Evolutionary conservation across 2,888 invertebrate genomes (phyloP).

Genomic region (Chorisops tibialis): DNA sequence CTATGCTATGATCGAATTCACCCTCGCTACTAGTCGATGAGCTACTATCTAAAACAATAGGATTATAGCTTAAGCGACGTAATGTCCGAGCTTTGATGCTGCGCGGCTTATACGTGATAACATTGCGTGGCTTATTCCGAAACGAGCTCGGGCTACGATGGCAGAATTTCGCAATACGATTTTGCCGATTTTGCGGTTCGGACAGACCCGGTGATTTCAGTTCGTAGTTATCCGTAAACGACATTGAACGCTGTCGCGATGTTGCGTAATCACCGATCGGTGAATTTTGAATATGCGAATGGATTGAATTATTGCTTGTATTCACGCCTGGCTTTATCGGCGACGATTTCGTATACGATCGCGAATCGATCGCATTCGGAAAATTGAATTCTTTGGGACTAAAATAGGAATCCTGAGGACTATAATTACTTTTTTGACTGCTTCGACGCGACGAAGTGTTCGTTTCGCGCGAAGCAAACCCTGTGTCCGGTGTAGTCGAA

Average conservation of each 20-base stretch:
- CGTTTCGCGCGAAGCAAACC: slow-evolving; percentile 51
- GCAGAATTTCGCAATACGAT: slow-evolving; percentile 28
- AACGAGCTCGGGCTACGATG: slow-evolving; percentile 36
- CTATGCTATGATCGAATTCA: slow-evolving; percentile 50
- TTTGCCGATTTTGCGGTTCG: slow-evolving; percentile 39
- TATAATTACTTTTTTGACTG: slow-evolving; percentile 52
- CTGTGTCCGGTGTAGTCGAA: slow-evolving; percentile 51
- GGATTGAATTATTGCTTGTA: slow-evolving; percentile 45
- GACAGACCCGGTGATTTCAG: slow-evolving; percentile 46
- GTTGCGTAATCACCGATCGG: slow-evolving; percentile 37
- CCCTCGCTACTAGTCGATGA: slow-evolving; percentile 57
- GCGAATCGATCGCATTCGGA: slow-evolving; percentile 37
- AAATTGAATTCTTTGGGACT: slow-evolving; percentile 35
- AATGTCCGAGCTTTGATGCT: slow-evolving; percentile 57
- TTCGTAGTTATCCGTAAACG: slow-evolving; percentile 54
- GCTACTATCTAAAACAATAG: slow-evolving; percentile 55
- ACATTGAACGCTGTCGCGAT: slow-evolving; percentile 53
- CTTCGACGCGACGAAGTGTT: slow-evolving; percentile 50
- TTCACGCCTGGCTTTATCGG: slow-evolving; percentile 44
- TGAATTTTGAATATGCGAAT: slow-evolving; percentile 35
- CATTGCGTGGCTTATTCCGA: slow-evolving; percentile 35
- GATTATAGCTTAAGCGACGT: slow-evolving; percentile 58
- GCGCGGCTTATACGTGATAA: slow-evolving; percentile 48
- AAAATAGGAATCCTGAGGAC: slow-evolving; percentile 49
- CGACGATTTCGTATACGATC: slow-evolving; percentile 39